Base-by-base conservation (phyloP, 2,797 vertebrate species). In the Tangara arthus region DNA sequence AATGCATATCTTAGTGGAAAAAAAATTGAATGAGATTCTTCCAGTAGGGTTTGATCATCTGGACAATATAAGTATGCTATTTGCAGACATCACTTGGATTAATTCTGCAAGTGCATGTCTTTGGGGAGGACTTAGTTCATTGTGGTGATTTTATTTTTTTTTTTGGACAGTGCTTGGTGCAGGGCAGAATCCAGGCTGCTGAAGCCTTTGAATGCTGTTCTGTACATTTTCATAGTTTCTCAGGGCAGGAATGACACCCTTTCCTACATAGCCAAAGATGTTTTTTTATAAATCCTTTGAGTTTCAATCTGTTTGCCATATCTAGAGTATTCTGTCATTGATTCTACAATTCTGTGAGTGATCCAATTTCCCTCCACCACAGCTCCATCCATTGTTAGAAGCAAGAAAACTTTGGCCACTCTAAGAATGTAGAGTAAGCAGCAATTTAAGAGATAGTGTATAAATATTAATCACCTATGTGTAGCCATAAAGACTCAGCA, bases 151-250 rank as follows among this genome's bases (percentile, higher is more conserved):
- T 16, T 1, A n/a, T 28, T 11, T n/a, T 34, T n/a, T 11, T 42
- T 53, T 82, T 57, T 27, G 3, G 20, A 24, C 7, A n/a, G 12
- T 44, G 6, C 28, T 72, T 71, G 15, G 7, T 0, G 0, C 12
- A 12, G 27, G 34, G 14, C 6, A 1, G 5, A 82, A 64, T 76
- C 8, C 11, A 2, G 14, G 17, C 27, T 79, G 16, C 20, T 34
- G 20, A 71, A 39, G 13, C 16, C 49, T 90, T 76, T 82, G 55
- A 80, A 72, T 56, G 13, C 5, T 88, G 26, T 47, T 56, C 20
- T 82, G 3, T 35, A 37, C 3, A 0, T 21, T 80, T 65, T 52
- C 2, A 0, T n/a, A 35, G 11, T 64, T 89, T 82, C 34, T 87
- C 18, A 60, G 44, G 9, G 9, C 15, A 69, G 27, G 32, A 77